Conservation (phyloP, 2,888 invertebrate species). For the Clitarchus hookeri region DNA sequence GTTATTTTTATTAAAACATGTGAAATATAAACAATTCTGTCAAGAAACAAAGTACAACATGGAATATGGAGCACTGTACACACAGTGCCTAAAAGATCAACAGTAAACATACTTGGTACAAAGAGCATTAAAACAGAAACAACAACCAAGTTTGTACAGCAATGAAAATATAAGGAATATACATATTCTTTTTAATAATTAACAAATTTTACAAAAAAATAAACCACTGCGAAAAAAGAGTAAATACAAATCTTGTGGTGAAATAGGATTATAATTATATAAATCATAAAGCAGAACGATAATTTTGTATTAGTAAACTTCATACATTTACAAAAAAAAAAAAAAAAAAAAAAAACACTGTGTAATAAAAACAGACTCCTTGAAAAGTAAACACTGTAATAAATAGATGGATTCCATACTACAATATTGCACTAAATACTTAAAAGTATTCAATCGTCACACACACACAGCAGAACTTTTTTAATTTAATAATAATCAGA, state of each 20-base stretch:
- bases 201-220: too few relatives aligned
- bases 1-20: conserved; percentile 5
- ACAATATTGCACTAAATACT: not conserved
- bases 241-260: too few relatives aligned
- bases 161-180: too few relatives aligned
- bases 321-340: too few relatives aligned
- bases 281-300: too few relatives aligned
- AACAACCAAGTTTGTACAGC: too few relatives aligned
- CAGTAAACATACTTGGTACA: not conserved
- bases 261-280: too few relatives aligned
- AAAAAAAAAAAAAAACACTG: too few relatives aligned
- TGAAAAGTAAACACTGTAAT: not conserved
- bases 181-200: too few relatives aligned
- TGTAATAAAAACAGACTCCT: too few relatives aligned
- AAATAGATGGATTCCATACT: not conserved
- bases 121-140: not conserved
- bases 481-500: not conserved
- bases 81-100: not conserved
- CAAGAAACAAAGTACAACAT: not conserved
- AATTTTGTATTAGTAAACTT: too few relatives aligned
- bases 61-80: not conserved
- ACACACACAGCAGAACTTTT: not conserved
- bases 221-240: too few relatives aligned
- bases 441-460: not conserved
- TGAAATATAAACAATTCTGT: conserved; percentile 11